Evolutionary conservation across 2,113 vertebrate species (phyloP).

Genomic region (Mungos mungo): DNA sequence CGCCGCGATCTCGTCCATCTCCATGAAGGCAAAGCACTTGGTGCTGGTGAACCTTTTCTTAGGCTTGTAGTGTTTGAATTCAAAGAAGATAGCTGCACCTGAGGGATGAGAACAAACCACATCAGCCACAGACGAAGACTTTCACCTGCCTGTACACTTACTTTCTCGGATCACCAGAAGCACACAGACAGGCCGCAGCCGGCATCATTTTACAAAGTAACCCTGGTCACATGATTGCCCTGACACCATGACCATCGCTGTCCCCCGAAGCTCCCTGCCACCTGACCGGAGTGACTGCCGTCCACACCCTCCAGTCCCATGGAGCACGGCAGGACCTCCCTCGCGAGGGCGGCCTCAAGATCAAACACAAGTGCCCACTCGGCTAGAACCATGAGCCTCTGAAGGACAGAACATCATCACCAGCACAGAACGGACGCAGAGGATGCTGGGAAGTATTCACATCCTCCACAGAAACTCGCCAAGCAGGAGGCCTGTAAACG

Average conservation of each 20-base stretch:
- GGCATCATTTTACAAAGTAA: background rate
- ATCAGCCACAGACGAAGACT: background rate
- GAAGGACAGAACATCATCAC: background rate
- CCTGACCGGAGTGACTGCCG: background rate
- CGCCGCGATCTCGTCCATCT: conserved; percentile 98
- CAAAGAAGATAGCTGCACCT: conserved; percentile 99
- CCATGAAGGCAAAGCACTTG: conserved; percentile 99
- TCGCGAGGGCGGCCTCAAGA: background rate
- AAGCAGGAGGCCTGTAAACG: background rate
- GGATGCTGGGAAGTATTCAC: background rate
- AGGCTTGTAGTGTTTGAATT: conserved; percentile 99
- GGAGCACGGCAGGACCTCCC: background rate
- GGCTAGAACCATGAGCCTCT: background rate
- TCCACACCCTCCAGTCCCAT: background rate
- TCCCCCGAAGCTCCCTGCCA: background rate
- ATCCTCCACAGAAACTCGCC: background rate
- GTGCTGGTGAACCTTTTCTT: conserved; percentile 99
- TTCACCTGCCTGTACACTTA: rapidly evolving
- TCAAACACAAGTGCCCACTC: background rate
- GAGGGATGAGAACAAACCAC: background rate
- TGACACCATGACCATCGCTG: background rate
- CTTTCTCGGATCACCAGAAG: background rate
- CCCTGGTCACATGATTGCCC: background rate
- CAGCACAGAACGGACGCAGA: background rate
- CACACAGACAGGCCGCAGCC: background rate